Percentiles rank a stretch among this genome's conserved stretches.
Conservation (phyloP, 2,888 invertebrate species). For the Caenorhabditis sp. region DNA sequence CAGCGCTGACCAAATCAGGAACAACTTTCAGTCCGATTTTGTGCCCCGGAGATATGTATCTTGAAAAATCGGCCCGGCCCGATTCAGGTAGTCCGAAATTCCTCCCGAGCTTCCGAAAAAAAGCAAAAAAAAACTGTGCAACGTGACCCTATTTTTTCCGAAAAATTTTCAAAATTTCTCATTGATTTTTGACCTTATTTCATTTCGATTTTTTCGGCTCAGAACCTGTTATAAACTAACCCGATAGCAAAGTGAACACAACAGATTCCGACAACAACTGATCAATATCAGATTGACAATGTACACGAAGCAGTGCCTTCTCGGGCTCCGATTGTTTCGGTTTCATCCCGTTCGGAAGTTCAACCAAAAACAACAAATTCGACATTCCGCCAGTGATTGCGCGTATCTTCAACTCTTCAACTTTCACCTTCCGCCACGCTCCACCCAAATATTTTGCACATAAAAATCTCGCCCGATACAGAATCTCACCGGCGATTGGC, state of each 20-base stretch:
- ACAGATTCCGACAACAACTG: slow-evolving; percentile 91
- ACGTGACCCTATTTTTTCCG: too few species aligned
- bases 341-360: slow-evolving; percentile 74
- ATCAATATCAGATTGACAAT: slow-evolving; percentile 77
- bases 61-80: too few species aligned
- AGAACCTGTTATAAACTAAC: slow-evolving; percentile 7
- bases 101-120: too few species aligned
- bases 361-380: slow-evolving; percentile 90
- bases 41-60: too few species aligned
- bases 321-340: slow-evolving; percentile 40
- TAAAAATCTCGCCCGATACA: slow-evolving; percentile 50
- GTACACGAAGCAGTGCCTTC: slow-evolving; percentile 75
- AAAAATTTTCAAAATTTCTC: too few species aligned
- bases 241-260: slow-evolving; percentile 91
- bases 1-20: too few species aligned
- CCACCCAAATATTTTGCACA: slow-evolving; percentile 63
- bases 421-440: slow-evolving; percentile 51
- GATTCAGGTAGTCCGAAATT: too few species aligned
- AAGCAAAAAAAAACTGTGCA: too few species aligned
- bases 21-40: too few species aligned
- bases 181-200: too few species aligned
- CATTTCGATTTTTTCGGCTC: background rate
- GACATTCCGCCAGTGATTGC: slow-evolving; percentile 82
- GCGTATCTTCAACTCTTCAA: slow-evolving; percentile 47
- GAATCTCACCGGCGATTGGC: slow-evolving; percentile 49